Evolutionary conservation across 1,140 invertebrate genomes (phyloP), one percentile per base, ranked within the genome.

Genomic region (Limonius californicus): DNA sequence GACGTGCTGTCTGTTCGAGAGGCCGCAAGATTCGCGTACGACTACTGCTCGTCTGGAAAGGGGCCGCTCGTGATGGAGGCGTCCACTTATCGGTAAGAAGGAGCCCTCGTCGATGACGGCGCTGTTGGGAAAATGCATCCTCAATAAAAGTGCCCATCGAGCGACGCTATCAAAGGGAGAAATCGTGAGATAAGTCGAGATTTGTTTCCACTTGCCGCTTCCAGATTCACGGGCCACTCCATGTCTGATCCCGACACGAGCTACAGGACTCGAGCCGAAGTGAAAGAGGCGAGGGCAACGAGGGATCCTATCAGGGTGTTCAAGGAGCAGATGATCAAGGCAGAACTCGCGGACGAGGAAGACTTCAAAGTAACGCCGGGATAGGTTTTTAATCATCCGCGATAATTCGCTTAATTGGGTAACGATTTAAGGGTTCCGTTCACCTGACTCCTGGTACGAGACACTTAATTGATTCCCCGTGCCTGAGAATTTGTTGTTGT

Each of bases 241-340:
- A 90, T 91, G 89, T 90, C 89, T 1, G 89, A 91, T 80, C 89
- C 89, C 30, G 89, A 89, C 8, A 90, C 87, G 19, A 88, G 85
- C 63, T 91, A 91, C 69, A 78, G 89, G 57, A 87, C 91, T 0
- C 82, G 94, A 66, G 92, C 95, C 70, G 95, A 97, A 79, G 86
- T 97, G 53, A 89, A 95, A 77, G 89, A 94, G 79, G 92, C 97
- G 1, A 79, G 95, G 61, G 87, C 95, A 71, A 92, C 85, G 43
- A 80, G 90, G 65, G 95, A 98, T 80, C 92, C 94, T 1, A 92
- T 97, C 23, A 89, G 87, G 14, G 85, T 85, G 32, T 94, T 97
- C 72, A 92, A 89, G 71, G 89, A 94, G 60, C 82, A 84, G 74
- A 85, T 95, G 59, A 71, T 94, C 4, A 81, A 82, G 43, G 73